Conservation (phyloP, 2,888 invertebrate species). For the Fragum whitleyi region DNA sequence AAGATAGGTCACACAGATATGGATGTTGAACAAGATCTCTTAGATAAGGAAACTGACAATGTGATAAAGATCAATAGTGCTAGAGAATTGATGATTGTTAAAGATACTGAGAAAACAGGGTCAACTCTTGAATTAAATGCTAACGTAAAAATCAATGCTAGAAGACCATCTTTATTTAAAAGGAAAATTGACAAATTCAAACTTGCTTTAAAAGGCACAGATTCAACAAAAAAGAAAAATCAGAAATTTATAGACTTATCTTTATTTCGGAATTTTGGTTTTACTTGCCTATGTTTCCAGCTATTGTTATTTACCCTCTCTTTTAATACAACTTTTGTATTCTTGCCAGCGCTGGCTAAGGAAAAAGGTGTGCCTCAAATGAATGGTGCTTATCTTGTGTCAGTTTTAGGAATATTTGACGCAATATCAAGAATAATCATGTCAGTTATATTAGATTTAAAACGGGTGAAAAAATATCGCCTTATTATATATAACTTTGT, state of each 20-base stretch:
- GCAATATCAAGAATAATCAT: slow-evolving; percentile 69
- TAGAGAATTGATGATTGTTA: neutral
- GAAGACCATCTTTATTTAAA: slow-evolving; percentile 49
- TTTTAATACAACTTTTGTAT: slow-evolving; percentile 73
- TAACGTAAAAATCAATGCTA: slow-evolving; percentile 43
- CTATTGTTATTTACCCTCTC: slow-evolving; percentile 68
- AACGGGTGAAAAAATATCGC: slow-evolving; percentile 68
- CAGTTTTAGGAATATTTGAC: slow-evolving; percentile 75
- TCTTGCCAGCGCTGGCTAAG: slow-evolving; percentile 74
- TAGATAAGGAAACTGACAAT: slow-evolving; percentile 8
- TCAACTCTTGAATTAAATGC: slow-evolving; percentile 56
- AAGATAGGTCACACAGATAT: neutral
- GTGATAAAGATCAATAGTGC: neutral
- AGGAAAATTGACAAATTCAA: slow-evolving; percentile 45
- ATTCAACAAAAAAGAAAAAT: slow-evolving; percentile 36
- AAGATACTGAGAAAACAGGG: slow-evolving; percentile 33
- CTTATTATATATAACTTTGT: slow-evolving; percentile 72
- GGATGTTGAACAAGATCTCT: slow-evolving; percentile 17
- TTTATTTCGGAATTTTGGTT: slow-evolving; percentile 67
- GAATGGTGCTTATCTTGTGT: slow-evolving; percentile 72
- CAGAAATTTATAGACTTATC: slow-evolving; percentile 62
- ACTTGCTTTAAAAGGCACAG: slow-evolving; percentile 35
- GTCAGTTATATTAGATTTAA: slow-evolving; percentile 71
- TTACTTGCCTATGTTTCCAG: slow-evolving; percentile 66
- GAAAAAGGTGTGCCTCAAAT: slow-evolving; percentile 66